Percentiles rank a stretch among this genome's conserved stretches.
Evolutionary conservation across 2,113 vertebrate species (phyloP).

Genomic region (Aphyosemion australe): DNA sequence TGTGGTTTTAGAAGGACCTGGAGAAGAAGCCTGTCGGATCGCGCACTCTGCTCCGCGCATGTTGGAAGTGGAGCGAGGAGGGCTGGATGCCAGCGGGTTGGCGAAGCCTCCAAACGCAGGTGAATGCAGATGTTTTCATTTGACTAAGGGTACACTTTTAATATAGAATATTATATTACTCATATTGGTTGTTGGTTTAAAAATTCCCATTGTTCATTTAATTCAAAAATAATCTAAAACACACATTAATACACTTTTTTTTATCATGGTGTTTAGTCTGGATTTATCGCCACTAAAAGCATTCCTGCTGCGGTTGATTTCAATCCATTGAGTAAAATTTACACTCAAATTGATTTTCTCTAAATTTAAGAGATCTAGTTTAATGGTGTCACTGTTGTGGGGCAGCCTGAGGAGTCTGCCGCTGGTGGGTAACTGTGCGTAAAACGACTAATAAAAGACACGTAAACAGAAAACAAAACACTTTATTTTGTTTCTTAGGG

Average conservation of each 20-base stretch:
- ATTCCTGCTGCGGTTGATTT: too few species aligned
- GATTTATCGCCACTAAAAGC: too few species aligned
- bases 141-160: not conserved
- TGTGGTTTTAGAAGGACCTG: conserved; percentile 19
- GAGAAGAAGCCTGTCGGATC: conserved; percentile 34
- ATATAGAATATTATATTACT: too few species aligned
- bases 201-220: too few species aligned
- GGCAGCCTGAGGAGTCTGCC: conserved; percentile 22
- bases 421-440: conserved; percentile 29
- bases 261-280: too few species aligned
- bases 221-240: too few species aligned
- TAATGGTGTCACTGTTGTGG: conserved; percentile 46
- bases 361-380: conserved; percentile 44
- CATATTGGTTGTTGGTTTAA: too few species aligned
- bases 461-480: not conserved
- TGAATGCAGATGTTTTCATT: conserved; percentile 57
- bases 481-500: not conserved
- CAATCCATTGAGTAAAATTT: conserved; percentile 32
- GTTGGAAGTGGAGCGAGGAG: conserved; percentile 46
- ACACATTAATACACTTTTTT: too few species aligned
- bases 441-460: conserved; percentile 13
- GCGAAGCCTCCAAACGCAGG: conserved; percentile 62
- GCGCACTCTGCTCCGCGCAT: conserved; percentile 43
- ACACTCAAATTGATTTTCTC: conserved; percentile 61
- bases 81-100: conserved; percentile 46